Base-by-base conservation (phyloP, 2,888 invertebrate genomes). In the Eulithis testata region DNA sequence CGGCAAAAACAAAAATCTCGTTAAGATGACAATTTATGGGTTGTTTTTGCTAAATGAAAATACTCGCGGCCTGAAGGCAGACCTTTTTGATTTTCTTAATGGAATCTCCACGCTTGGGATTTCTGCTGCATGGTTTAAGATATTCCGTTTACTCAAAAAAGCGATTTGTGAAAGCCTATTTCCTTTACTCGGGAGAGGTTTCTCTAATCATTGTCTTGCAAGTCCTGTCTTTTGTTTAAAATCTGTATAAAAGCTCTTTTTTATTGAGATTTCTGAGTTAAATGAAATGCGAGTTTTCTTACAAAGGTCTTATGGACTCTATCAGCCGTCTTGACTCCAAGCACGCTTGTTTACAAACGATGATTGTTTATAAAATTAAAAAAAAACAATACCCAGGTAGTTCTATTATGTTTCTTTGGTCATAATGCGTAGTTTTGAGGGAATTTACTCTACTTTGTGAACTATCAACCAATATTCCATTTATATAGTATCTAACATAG, bases 1-100 rank as follows among this genome's bases (percentile, higher is more conserved):
- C 83, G 86, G 88, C 91, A 90, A 91, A 92, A 92, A 91, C 91
- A 90, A 87, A 91, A 91, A 93, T 91, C 90, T 93, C 89, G 91
- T 93, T 92, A 91, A 91, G 92, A 92, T 93, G 93, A 92, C 93
- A 93, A 93, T 93, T 93, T 93, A 93, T 93, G 91, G 93, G 86
- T 90, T 93, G 93, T 92, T 93, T 93, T 93, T 93, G 91, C 92
- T 93, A 92, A 93, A 92, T 93, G 92, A 93, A 92, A 92, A 92
- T 91, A 91, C 91, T 93, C 89, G 87, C 84, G 80, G 82, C 87
- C 87, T 87, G 91, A 90, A 90, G 86, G 85, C 84, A 88, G 89
- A 88, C 91, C 90, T 92, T 93, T 93, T 93, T 92, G 91, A 92
- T 93, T 93, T 92, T 89, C 93, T 90, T 92, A 93, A 92, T 92